Base-by-base conservation (phyloP, 2,797 vertebrate genomes). In the Sandelia bainsii region DNA sequence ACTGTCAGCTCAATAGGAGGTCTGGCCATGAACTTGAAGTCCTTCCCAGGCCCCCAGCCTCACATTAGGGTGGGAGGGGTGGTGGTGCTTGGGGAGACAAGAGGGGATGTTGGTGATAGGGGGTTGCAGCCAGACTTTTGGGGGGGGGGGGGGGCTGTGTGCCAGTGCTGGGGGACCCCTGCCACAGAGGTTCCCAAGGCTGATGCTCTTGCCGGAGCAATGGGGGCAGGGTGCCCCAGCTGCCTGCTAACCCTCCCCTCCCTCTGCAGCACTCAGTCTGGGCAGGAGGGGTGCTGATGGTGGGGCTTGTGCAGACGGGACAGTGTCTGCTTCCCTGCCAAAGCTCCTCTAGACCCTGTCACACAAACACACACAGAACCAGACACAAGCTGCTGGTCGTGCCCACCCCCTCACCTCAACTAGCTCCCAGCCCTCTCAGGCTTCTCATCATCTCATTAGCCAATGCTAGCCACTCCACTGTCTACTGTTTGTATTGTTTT, bases 1-100 rank as follows among this genome's bases (percentile, higher is more conserved):
- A 81, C 94, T 94, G 95, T 95, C 94, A 95, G 88, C 93, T 94
- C 94, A 94, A 95, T 94, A 94, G 94, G 94, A 91, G 93, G 94
- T 93, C 92, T 93, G 93, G 92, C 93, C 94, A 29, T 95, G 95
- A 95, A 95, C 95, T 94, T 93, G 80, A 93, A 94, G 93, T 93
- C 88, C 93, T 94, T 94, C 94, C 94, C 94, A 94, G 93, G 93
- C 93, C 93, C 94, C 88, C 89, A 87, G 89, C 79, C 85, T 93
- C 92, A 91, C 92, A 92, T 87, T 91, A 82, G 83, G 68, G 70
- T 82, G 78, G 89, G 85, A 73, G 76, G 68, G 76, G 80, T 65
- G 76, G 76, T 67, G 70, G 49, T 64, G 62, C 71, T 59, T 76
- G 80, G 75, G 83, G 84, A 75, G 87, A 91, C 89, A 89, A 77